Base-by-base conservation (phyloP, 1,140 invertebrate genomes). In the Sinella curviseta region DNA sequence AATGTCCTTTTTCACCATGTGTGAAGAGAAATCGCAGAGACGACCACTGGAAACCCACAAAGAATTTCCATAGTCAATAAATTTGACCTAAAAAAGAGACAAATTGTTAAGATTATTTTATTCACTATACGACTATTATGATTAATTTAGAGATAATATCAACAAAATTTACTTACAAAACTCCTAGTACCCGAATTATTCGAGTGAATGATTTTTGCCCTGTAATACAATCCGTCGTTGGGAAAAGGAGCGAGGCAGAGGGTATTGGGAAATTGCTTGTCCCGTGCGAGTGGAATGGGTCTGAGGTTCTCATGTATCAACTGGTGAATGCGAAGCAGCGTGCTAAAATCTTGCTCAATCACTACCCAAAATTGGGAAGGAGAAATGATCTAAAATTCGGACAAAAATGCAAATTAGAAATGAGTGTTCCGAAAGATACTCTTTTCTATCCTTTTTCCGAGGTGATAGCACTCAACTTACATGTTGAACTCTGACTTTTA, bases 41-140 rank as follows among this genome's bases (percentile, higher is more conserved):
- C 55, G 35, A 0, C 26, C 60, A 12, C 28, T 70, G 2, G 55
- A 30, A 12, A 81, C 76, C 80, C 78, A 80, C 20, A 87, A 87
- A 1, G 83, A 87, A 81, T 91, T 91, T n/a, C 95, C 95, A 86
- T 89, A 92, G 86, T 97, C 95, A 28, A 97, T 90, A 85, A 92
- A 95, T 70, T 91, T 89, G 2, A 96, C 89, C 88, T 88, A 60
- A n/a, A n/a, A n/a, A n/a, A n/a, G n/a, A n/a, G n/a, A n/a, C n/a
- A n/a, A n/a, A n/a, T n/a, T n/a, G n/a, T n/a, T n/a, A n/a, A n/a
- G n/a, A n/a, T n/a, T n/a, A n/a, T n/a, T n/a, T n/a, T n/a, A n/a
- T n/a, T n/a, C n/a, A n/a, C n/a, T n/a, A n/a, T n/a, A n/a, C n/a
- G n/a, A n/a, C n/a, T n/a, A n/a, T n/a, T n/a, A n/a, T n/a, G n/a